Evolutionary conservation across 2,113 vertebrate genomes (phyloP).

Genomic region (Dinomys branickii): DNA sequence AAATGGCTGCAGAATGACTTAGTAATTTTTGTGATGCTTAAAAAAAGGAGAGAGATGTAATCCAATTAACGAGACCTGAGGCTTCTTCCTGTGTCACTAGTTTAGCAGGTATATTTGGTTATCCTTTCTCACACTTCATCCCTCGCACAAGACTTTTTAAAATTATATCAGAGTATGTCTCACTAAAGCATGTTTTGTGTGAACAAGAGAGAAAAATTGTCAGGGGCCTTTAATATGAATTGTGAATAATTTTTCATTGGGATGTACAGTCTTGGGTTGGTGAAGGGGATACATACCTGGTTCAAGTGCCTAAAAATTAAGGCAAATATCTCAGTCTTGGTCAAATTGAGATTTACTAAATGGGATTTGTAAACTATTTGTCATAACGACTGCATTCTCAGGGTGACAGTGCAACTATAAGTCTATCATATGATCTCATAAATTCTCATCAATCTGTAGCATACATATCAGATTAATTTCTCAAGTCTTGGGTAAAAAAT

Average conservation of each 20-base stretch:
- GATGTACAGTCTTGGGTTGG: background rate
- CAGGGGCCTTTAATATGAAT: background rate
- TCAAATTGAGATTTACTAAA: background rate
- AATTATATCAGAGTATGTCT: background rate
- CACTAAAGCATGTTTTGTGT: background rate
- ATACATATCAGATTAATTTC: background rate
- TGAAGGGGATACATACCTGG: background rate
- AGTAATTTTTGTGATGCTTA: background rate
- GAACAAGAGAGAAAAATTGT: conserved; percentile 21
- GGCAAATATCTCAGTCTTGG: background rate
- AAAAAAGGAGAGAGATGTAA: background rate
- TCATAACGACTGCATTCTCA: background rate
- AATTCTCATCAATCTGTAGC: background rate
- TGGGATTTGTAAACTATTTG: background rate
- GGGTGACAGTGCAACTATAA: background rate
- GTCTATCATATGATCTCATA: background rate
- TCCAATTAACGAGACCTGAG: background rate
- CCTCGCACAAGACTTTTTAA: background rate
- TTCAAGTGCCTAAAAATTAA: background rate
- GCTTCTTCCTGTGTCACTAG: background rate
- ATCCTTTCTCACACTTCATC: background rate
- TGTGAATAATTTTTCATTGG: conserved; percentile 39
- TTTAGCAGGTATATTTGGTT: background rate
- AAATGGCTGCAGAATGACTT: background rate
- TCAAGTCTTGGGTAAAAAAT: conserved; percentile 17